Conservation (phyloP, 2,888 invertebrate species). For the Cephus nigrinus region DNA sequence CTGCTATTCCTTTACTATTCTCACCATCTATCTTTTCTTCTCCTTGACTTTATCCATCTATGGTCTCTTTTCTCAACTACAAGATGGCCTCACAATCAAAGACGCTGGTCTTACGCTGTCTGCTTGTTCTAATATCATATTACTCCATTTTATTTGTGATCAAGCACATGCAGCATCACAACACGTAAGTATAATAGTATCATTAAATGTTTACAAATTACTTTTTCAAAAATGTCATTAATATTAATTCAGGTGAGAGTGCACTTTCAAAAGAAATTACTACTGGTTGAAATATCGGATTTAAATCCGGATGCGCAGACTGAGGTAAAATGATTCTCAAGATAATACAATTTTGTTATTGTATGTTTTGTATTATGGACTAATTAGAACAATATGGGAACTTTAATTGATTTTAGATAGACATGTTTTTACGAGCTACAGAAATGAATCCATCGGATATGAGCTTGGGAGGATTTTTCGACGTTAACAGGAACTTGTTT, state of each 20-base stretch:
- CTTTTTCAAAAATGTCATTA: not conserved
- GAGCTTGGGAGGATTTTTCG: conserved; percentile 79
- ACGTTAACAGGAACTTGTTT: conserved; percentile 78
- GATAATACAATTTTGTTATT: not conserved
- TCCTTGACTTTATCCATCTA: conserved; percentile 81
- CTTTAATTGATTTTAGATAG: conserved; percentile 65
- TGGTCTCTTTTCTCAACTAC: conserved; percentile 78
- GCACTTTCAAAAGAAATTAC: conserved; percentile 79
- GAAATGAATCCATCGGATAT: conserved; percentile 83
- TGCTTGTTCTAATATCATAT: conserved; percentile 73
- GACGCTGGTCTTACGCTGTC: conserved; percentile 78
- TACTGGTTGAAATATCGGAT: conserved; percentile 80
- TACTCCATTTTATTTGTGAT: conserved; percentile 80
- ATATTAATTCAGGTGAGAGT: conserved; percentile 70
- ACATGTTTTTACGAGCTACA: conserved; percentile 80
- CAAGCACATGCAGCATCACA: conserved; percentile 80
- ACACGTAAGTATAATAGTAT: conserved; percentile 69
- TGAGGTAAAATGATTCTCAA: conserved; percentile 63
- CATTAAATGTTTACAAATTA: not conserved
- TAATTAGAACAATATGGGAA: not conserved
- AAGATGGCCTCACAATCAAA: conserved; percentile 78
- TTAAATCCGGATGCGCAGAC: conserved; percentile 82
- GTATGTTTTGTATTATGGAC: not conserved
- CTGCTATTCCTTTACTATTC: conserved; percentile 77
- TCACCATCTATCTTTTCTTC: conserved; percentile 77